phyloP scores from a whole-genome alignment of 1,140 invertebrate species.

The Drosophila tropicalis region DNA sequence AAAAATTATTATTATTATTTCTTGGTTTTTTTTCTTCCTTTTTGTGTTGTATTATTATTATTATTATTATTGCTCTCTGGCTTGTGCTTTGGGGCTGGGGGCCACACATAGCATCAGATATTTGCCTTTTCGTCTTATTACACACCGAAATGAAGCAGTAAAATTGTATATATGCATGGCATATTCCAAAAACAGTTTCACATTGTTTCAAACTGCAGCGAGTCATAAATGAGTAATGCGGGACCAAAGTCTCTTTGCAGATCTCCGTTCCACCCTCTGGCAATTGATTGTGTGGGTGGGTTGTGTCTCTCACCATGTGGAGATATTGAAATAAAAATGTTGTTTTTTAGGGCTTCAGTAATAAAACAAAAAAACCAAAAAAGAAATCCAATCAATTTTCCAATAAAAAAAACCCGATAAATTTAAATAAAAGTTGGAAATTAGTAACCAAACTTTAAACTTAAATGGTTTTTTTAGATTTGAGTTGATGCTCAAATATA shows the following conservation, averaged over 20 bases:
- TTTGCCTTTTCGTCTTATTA: conserved; percentile 62
- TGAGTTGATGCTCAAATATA: no score
- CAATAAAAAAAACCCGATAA: no score
- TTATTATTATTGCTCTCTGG: conserved; percentile 45
- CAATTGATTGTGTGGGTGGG: no score
- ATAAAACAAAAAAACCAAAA: no score
- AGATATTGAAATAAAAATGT: no score
- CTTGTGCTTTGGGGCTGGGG: conserved; percentile 25
- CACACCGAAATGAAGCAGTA: conserved; percentile 66
- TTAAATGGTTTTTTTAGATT: no score
- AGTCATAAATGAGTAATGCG: conserved; percentile 69
- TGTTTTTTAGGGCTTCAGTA: no score
- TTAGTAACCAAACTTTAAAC: no score
- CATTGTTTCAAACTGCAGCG: conserved; percentile 68
- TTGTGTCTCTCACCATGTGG: no score
- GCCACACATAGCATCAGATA: conserved; percentile 25
- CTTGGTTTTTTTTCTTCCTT: conserved; percentile 45
- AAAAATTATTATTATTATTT: conserved; percentile 75
- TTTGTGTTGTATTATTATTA: conserved; percentile 60
- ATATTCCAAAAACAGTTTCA: conserved; percentile 17
- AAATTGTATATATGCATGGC: conserved; percentile 53
- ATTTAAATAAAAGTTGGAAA: no score
- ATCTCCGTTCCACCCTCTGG: no score
- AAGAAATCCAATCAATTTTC: no score
- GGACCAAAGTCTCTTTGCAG: conserved; percentile 40